phyloP scores from a whole-genome alignment of 1,140 invertebrate genomes.

The Danaus melanippus region DNA sequence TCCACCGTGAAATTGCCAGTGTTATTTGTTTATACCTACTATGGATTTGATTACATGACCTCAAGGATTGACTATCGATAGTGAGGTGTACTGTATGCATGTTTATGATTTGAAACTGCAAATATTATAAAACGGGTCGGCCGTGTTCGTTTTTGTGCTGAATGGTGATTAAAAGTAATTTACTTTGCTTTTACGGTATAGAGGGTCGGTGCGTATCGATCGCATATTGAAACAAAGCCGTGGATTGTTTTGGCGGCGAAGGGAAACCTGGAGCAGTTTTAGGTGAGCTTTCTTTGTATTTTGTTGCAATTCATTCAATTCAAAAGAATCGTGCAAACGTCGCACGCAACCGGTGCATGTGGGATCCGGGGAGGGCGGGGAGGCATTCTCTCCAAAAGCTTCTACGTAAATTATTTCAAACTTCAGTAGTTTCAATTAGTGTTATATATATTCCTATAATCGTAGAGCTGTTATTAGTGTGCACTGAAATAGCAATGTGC shows the following conservation, averaged over 20 bases:
- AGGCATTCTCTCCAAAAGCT: constrained; percentile 17
- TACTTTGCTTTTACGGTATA: constrained; percentile 64
- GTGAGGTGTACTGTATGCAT: constrained; percentile 54
- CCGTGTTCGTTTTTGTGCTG: constrained; percentile 61
- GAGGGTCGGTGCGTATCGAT: constrained; percentile 65
- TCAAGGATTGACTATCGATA: constrained; percentile 41
- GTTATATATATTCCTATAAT: constrained; percentile 14
- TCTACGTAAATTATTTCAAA: constrained; percentile 16
- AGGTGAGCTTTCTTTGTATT: constrained; percentile 50
- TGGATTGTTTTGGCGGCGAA: constrained; percentile 59
- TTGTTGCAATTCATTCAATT: constrained; percentile 11
- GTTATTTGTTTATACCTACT: constrained; percentile 67
- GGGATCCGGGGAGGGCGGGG: constrained; percentile 20
- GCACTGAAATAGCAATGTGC: constrained; percentile 3
- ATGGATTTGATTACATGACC: constrained; percentile 51
- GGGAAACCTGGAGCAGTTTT: constrained; percentile 37
- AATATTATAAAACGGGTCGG: constrained; percentile 52
- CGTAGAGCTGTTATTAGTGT: constrained; percentile 9
- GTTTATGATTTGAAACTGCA: constrained; percentile 44
- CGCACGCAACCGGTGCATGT: constrained; percentile 26
- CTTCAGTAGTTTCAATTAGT: constrained; percentile 12
- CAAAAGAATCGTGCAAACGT: constrained; percentile 18
- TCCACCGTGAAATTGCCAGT: constrained; percentile 60
- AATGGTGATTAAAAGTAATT: constrained; percentile 69
- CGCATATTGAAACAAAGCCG: constrained; percentile 55